Evolutionary conservation across 1,140 invertebrate species (phyloP).

Genomic region (Saxidomus purpurata): DNA sequence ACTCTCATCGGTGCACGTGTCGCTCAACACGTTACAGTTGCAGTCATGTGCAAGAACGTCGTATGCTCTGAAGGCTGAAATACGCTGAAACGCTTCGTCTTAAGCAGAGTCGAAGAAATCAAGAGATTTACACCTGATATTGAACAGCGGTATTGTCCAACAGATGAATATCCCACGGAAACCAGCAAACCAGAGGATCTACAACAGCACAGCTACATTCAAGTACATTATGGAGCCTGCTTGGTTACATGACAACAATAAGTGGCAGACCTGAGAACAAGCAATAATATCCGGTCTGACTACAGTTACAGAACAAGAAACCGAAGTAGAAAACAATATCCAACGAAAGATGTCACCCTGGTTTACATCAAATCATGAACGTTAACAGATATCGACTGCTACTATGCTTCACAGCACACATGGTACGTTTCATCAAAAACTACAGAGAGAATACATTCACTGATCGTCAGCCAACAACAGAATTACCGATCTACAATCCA

Average conservation of each 20-base stretch:
- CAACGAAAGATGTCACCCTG: too few relatives aligned
- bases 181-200: background rate
- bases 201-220: background rate
- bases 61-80: background rate
- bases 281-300: background rate
- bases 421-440: too few relatives aligned
- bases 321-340: background rate
- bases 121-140: background rate
- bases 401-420: too few relatives aligned
- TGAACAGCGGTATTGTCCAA: conserved; percentile 1
- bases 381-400: too few relatives aligned
- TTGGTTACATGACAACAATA: background rate
- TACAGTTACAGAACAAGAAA: background rate
- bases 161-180: background rate
- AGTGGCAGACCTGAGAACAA: background rate
- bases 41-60: background rate
- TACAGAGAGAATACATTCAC: too few relatives aligned
- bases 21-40: background rate
- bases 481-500: too few relatives aligned
- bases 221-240: background rate
- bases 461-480: too few relatives aligned
- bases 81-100: background rate
- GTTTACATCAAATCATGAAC: too few relatives aligned
- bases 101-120: conserved; percentile 2
- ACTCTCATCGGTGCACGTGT: too few relatives aligned